Base-by-base conservation (phyloP, 1,140 invertebrate species). In the Atta cephalotes region DNA sequence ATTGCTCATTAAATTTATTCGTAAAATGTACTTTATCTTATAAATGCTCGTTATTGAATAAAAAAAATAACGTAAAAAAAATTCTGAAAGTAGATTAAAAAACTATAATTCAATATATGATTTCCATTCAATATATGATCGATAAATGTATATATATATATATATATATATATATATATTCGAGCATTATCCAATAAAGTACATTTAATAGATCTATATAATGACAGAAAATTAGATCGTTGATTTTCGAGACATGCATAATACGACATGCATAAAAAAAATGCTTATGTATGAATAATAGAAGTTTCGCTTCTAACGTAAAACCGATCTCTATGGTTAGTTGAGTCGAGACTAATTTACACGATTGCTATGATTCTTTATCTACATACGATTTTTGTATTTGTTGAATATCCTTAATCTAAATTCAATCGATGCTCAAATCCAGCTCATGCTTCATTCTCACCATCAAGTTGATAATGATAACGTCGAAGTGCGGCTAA, bases 381-480 rank as follows among this genome's bases (percentile, higher is more conserved):
- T 84, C 80, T 84, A 84, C 68, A 72, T 80, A 71, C 3, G 58
- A 51, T 76, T 74, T 63, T 56, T 35, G 56, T 21, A n/a, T 25
- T 62, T 31, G 28, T 35, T 51, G 28, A 74, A 56, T 62, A 84
- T 63, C 14, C 7, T 84, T 84, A 63, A 35, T 76, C 7, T 51
- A 76, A 51, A n/a, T 0, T 14, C 80, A 49, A 84, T 51, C 28
- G 56, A 74, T 72, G n/a, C 0, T 62, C 31, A 35, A 35, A 35
- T 35, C 31, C 53, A 14, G 53, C 93, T 95, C 95, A 96, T 86
- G 95, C 94, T 92, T 96, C 96, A 82, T 96, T 96, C 88, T 97
- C 96, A 85, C 96, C 97, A 78, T 97, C 98, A 91, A 99, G 96
- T 92, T 98, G 97, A 95, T 99, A 99, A 96, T 99, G 99, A 90